These are phyloP conservation scores for Chrysoperla carnea DNA, from an alignment of 1,140 invertebrate species.

Conservation along the genomic window DNA sequence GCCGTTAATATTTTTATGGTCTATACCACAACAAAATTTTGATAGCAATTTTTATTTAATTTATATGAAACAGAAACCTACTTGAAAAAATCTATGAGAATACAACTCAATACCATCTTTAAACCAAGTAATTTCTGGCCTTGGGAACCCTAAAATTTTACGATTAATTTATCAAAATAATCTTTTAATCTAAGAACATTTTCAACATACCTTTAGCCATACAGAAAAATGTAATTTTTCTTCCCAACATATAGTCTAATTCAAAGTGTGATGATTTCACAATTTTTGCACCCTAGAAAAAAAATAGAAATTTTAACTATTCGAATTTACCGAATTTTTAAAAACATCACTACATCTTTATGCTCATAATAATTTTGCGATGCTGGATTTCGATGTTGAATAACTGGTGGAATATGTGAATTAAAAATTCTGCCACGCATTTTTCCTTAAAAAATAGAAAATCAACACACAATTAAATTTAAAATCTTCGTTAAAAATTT, in stretches of 20 bases:
- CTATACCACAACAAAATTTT: too few relatives aligned
- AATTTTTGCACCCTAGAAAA: constrained; percentile 69
- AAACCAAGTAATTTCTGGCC: constrained; percentile 82
- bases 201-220: constrained; percentile 48
- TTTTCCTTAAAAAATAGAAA: constrained; percentile 10
- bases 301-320: neutral
- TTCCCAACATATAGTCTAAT: constrained; percentile 78
- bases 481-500: too few relatives aligned
- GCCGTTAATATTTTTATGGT: too few relatives aligned
- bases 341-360: constrained; percentile 40
- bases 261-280: constrained; percentile 79
- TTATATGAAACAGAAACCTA: constrained; percentile 25
- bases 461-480: neutral
- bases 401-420: constrained; percentile 37
- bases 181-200: neutral
- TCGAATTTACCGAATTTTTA: constrained; percentile 3
- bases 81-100: constrained; percentile 72
- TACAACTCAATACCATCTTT: constrained; percentile 84
- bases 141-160: constrained; percentile 30
- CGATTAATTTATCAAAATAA: neutral
- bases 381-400: constrained; percentile 42
- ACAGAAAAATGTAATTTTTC: constrained; percentile 84
- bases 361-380: constrained; percentile 50
- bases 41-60: too few relatives aligned
- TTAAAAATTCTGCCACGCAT: constrained; percentile 26